Conservation (phyloP, 2,888 invertebrate genomes). For the Eupithecia pulchellata region DNA sequence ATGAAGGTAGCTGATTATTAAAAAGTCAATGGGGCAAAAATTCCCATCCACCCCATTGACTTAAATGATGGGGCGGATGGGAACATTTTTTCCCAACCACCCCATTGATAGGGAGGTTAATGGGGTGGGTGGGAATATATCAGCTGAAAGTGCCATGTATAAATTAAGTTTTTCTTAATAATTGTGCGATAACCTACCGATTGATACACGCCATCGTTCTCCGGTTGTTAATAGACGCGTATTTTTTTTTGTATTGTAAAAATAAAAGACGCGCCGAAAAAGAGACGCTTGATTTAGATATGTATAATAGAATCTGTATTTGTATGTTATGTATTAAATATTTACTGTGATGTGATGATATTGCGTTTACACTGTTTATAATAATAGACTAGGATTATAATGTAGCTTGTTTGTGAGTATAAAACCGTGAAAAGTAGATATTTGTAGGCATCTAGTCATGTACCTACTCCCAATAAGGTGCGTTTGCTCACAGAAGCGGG, state of each 20-base stretch:
- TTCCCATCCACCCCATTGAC: too few species aligned
- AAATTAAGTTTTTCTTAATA: conserved; percentile 1
- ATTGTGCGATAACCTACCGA: not conserved
- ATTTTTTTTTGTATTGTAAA: not conserved
- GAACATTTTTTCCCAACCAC: too few species aligned
- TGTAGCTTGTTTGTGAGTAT: conserved; percentile 10
- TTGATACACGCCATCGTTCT: too few species aligned
- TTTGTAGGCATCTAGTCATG: conserved; percentile 36
- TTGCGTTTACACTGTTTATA: conserved; percentile 2
- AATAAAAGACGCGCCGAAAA: not conserved
- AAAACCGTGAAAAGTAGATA: conserved; percentile 9
- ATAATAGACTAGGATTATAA: not conserved
- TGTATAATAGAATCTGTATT: not conserved
- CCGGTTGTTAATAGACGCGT: not conserved
- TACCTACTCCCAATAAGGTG: conserved; percentile 10
- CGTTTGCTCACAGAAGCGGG: not conserved
- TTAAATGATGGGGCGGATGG: too few species aligned
- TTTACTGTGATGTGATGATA: conserved; percentile 48
- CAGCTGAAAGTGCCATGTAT: conserved; percentile 12
- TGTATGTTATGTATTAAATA: conserved; percentile 16
- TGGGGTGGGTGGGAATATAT: too few species aligned
- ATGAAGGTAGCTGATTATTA: not conserved
- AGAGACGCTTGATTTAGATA: not conserved
- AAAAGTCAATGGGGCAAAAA: too few species aligned
- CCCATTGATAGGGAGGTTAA: too few species aligned